Base-by-base conservation (phyloP, 92 coral and sea anemone species). In the Palythoa grandis region DNA sequence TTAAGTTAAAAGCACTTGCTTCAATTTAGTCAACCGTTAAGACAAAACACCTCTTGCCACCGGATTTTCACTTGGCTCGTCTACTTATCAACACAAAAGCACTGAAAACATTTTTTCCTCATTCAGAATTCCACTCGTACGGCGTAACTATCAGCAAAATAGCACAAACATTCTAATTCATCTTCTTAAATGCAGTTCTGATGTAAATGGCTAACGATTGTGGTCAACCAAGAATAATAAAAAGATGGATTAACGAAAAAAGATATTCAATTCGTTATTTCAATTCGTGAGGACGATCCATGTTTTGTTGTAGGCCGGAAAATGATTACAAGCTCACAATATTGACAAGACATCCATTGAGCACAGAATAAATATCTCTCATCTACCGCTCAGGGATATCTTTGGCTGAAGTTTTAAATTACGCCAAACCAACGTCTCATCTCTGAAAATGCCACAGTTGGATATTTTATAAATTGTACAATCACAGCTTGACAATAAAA, bases 271-370 rank as follows among this genome's bases (percentile, higher is more conserved):
- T 80, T 14, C 58, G 40, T 39, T 12, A 52, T 58, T 40, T 60
- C 48, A 60, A 57, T 85, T 85, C 76, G 38, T n/a, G 82, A 71
- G 66, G 69, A n/a, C 39, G 35, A 74, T 82, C 63, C 76, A 20
- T 56, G 77, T 87, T 79, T 87, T 88, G 89, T 79, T 91, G 85
- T 76, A 35, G 40, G 61, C 82, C 82, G 74, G 79, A 89, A 92
- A 88, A 88, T 73, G 91, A 90, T 88, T 92, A 87, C 73, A 90
- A 87, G 73, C 87, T 71, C 69, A 89, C 98, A 94, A 92, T 90
- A 86, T 79, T 68, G 61, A 70, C 76, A 50, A 43, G 89, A 86
- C 90, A 48, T 76, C 92, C 71, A 87, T 91, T 76, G 94, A 39
- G 90, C 14, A 25, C 53, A 73, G 89, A 48, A 92, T 91, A 80